phyloP scores from a whole-genome alignment of 92 coral and sea anemone species.

The Heteractis magnifica region DNA sequence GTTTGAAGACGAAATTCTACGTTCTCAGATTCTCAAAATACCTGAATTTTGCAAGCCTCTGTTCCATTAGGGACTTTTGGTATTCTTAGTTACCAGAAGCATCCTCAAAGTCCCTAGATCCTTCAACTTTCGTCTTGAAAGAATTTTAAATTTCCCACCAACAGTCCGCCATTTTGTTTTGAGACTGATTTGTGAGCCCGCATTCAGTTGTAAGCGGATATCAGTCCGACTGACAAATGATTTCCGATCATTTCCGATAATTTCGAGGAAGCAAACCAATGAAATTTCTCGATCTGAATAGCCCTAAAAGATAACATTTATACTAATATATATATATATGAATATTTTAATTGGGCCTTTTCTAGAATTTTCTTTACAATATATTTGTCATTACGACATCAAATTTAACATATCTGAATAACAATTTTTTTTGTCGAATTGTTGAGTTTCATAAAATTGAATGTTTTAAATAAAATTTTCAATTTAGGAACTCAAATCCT shows the following conservation, averaged over 20 bases:
- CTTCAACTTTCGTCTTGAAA: not conserved
- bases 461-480: too few species aligned
- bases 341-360: too few species aligned
- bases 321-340: not conserved
- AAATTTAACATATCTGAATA: too few species aligned
- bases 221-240: not conserved
- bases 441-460: too few species aligned
- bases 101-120: not conserved
- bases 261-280: not conserved
- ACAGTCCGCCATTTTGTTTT: not conserved
- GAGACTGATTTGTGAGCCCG: not conserved
- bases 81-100: not conserved
- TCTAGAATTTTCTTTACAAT: too few species aligned
- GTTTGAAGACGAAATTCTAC: not conserved
- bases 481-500: too few species aligned
- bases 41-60: not conserved
- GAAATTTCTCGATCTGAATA: too few species aligned
- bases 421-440: too few species aligned
- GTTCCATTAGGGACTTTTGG: not conserved
- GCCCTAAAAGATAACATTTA: not conserved
- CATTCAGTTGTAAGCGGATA: not conserved
- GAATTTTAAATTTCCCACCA: not conserved
- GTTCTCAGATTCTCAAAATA: not conserved
- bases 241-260: not conserved
- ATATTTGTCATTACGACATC: too few species aligned